Evolutionary conservation across 2,113 vertebrate genomes (phyloP).

Genomic region (Orthonyx spaldingii): DNA sequence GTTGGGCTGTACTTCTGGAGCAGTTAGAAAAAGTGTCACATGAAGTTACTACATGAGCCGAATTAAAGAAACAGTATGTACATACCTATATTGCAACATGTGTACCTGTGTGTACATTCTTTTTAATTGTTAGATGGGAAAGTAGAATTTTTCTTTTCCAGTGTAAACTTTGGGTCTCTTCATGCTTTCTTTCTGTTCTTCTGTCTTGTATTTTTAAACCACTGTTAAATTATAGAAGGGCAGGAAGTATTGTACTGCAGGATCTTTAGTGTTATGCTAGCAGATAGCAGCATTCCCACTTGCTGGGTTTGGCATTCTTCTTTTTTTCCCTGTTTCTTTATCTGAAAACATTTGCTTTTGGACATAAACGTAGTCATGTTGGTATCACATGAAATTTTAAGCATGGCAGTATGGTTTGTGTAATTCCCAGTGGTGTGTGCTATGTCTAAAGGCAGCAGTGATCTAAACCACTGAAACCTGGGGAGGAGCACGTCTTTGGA

Average conservation of each 20-base stretch:
- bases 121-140: neutral
- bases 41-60: neutral
- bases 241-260: neutral
- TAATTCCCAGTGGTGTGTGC: slow-evolving; percentile 20
- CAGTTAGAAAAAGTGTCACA: neutral
- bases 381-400: slow-evolving; percentile 30
- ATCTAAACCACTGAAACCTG: neutral
- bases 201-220: neutral
- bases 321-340: neutral
- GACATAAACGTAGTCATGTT: neutral
- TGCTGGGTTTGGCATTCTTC: neutral
- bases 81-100: rapidly evolving
- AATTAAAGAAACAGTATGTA: neutral
- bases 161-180: neutral
- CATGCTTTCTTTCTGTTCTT: neutral
- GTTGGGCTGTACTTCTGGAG: neutral
- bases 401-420: neutral
- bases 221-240: neutral
- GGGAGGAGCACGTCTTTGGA: neutral
- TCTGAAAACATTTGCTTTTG: slow-evolving; percentile 23
- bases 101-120: no score
- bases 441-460: neutral
- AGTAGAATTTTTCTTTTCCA: neutral
- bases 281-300: neutral
- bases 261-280: neutral